Evolutionary conservation across 2,113 vertebrate species (phyloP).

Genomic region (Cynoglossus semilaevis): DNA sequence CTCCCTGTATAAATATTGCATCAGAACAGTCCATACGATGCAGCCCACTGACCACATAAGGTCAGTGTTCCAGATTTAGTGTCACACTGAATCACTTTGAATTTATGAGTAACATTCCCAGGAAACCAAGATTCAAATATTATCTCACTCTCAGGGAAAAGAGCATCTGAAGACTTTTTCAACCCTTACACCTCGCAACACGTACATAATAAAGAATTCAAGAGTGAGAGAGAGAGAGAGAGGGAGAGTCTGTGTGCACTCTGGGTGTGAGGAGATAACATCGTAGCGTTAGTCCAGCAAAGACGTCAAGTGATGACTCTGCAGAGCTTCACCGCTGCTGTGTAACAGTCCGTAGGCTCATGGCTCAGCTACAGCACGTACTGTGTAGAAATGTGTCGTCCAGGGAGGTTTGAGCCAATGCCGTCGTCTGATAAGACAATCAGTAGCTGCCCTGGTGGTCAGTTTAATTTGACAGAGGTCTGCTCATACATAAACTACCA

Average conservation of each 20-base stretch:
- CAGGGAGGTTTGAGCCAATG: slow-evolving; percentile 71
- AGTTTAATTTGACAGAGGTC: slow-evolving; percentile 47
- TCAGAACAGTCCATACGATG: too few relatives aligned
- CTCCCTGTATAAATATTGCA: too few relatives aligned
- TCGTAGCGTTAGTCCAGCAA: slow-evolving; percentile 14
- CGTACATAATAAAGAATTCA: background rate
- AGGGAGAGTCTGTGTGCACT: slow-evolving; percentile 9
- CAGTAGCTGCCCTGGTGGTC: slow-evolving; percentile 25
- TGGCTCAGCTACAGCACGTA: slow-evolving; percentile 55
- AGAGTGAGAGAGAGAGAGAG: background rate
- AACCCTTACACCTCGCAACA: too few relatives aligned
- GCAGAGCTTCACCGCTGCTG: slow-evolving; percentile 30
- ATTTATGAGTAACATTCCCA: too few relatives aligned
- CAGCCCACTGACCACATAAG: too few relatives aligned
- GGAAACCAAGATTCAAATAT: too few relatives aligned
- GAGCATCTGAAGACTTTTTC: too few relatives aligned
- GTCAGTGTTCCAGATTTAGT: too few relatives aligned
- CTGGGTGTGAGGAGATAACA: background rate
- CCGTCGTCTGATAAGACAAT: slow-evolving; percentile 45
- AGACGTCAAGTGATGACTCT: slow-evolving; percentile 43
- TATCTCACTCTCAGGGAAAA: too few relatives aligned
- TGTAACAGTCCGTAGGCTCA: slow-evolving; percentile 78
- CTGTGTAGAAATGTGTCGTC: slow-evolving; percentile 69
- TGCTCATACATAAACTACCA: slow-evolving; percentile 22
- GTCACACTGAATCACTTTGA: too few relatives aligned